Base-by-base conservation (phyloP, 2,113 vertebrate genomes). In the Pardalotus punctatus region DNA sequence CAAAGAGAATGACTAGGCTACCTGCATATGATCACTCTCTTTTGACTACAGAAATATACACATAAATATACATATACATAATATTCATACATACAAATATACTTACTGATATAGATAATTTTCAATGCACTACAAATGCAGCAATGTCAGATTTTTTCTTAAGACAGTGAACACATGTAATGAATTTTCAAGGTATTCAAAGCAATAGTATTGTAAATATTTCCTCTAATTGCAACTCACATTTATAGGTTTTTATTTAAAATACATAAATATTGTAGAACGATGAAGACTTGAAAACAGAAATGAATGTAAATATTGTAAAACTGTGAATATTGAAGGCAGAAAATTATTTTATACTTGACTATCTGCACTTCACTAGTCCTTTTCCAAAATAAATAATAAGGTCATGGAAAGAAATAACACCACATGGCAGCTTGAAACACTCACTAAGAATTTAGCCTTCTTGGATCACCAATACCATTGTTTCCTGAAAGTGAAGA, bases 331-430 rank as follows among this genome's bases (percentile, higher is more conserved):
- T 31, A 73, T 14, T 31, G 57, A 88, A 94, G 81, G 71, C 71
- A 95, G 54, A 35, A 31, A 28, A 27, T 57, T 28, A 81, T 69
- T 96, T 88, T 83, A 86, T 95, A 88, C 66, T 82, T 80, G 67
- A 71, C 67, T 83, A 92, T 84, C 81, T 94, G 81, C 40, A 95
- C 71, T 85, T 97, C 81, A 60, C 61, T 84, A 70, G 36, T 85
- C 43, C 18, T 88, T 93, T 85, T 92, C 73, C 88, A 90, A 92
- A 96, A 97, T 86, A 95, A 96, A 96, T 80, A 96, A 96, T 80
- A 92, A 78, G 79, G 66, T 89, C 84, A 94, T 80, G 85, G 67
- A 47, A 86, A 95, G 94, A 89, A 57, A 70, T 40, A 73, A 45
- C 43, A 76, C 73, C 91, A 97, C 89, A 88, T 90, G 90, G 71